Conservation (phyloP, 1,140 invertebrate genomes). For the Drosophila kepulauana region DNA sequence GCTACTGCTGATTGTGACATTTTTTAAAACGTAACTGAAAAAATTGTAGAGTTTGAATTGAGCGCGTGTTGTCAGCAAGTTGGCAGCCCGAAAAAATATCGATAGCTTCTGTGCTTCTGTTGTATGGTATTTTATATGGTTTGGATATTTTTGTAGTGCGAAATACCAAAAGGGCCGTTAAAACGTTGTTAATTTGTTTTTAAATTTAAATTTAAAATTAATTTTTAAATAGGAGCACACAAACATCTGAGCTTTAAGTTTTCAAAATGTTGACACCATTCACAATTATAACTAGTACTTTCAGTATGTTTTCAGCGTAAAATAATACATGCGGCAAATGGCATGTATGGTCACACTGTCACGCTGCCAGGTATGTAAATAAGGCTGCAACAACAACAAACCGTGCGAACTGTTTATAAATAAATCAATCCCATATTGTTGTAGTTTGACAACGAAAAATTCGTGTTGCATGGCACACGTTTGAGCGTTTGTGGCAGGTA, state of each 20-base stretch:
- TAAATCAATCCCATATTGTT: conserved; percentile 22
- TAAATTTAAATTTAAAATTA: too few species aligned
- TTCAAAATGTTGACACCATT: too few species aligned
- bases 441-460: conserved; percentile 31
- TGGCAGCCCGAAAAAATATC: conserved; percentile 21
- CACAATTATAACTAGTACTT: too few species aligned
- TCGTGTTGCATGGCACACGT: conserved; percentile 38
- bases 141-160: too few species aligned
- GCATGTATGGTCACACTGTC: not conserved
- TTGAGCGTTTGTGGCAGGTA: conserved; percentile 6
- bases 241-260: too few species aligned
- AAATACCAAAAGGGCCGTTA: too few species aligned
- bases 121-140: not conserved
- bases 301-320: too few species aligned
- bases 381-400: conserved; percentile 16
- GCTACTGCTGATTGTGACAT: conserved; percentile 60
- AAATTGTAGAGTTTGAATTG: conserved; percentile 16
- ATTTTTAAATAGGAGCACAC: too few species aligned
- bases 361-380: conserved; percentile 38
- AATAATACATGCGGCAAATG: not conserved
- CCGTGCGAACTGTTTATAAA: conserved; percentile 45
- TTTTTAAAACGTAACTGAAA: conserved; percentile 9
- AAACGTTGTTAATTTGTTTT: too few species aligned
- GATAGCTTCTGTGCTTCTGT: not conserved
- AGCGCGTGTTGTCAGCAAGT: conserved; percentile 7